A percentile compares a stretch with the other conserved stretches of the same genome.
Conservation (phyloP, 2,113 vertebrate species). For the Corydoras maculifer region DNA sequence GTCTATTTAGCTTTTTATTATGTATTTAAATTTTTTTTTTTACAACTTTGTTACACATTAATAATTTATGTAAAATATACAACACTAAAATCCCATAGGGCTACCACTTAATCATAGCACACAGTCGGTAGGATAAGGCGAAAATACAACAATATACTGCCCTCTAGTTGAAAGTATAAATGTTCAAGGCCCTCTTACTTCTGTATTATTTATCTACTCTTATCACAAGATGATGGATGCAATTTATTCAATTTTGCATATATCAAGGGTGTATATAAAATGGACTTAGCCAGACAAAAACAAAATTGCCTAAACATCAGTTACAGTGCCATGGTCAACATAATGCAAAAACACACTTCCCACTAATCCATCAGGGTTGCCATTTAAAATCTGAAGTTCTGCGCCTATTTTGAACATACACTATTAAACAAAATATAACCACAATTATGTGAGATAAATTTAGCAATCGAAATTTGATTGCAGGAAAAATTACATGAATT, state of each 20-base stretch:
- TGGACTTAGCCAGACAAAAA: not conserved
- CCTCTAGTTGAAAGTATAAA: constrained; percentile 1
- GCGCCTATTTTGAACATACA: not conserved
- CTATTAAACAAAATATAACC: not conserved
- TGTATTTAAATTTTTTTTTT: too few relatives aligned
- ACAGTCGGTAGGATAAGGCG: too few relatives aligned
- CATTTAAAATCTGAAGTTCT: too few relatives aligned
- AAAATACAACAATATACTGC: not conserved
- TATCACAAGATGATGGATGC: constrained; percentile 30
- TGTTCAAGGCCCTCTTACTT: constrained; percentile 24
- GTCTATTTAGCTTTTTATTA: too few relatives aligned
- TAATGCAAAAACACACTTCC: too few relatives aligned
- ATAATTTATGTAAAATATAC: too few relatives aligned
- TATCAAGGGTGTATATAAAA: constrained; percentile 2
- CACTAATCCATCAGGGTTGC: too few relatives aligned
- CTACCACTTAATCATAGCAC: too few relatives aligned
- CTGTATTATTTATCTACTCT: constrained; percentile 14
- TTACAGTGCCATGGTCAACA: not conserved
- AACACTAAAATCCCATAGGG: too few relatives aligned
- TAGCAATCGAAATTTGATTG: too few relatives aligned
- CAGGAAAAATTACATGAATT: not conserved
- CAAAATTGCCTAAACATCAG: constrained; percentile 16
- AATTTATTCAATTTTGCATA: constrained; percentile 25
- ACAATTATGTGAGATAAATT: not conserved
- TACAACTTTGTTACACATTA: too few relatives aligned